Percentiles rank a stretch among this genome's conserved stretches.
Conservation (phyloP, 1,140 invertebrate genomes). For the Drosophila pruinosa region DNA sequence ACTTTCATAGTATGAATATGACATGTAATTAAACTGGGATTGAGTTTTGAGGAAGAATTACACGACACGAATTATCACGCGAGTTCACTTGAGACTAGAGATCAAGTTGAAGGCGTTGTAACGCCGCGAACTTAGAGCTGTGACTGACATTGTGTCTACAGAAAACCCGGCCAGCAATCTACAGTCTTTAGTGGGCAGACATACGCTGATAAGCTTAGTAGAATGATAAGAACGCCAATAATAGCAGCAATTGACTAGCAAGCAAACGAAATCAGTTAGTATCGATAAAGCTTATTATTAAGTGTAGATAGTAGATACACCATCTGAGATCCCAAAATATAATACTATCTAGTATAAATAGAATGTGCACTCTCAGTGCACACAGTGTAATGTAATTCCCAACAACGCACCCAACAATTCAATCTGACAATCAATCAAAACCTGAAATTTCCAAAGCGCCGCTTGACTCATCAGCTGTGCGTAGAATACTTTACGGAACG, state of each 20-base stretch:
- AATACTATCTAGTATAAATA: not conserved
- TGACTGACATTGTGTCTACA: slow-evolving; percentile 22
- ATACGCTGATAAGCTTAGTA: slow-evolving; percentile 24
- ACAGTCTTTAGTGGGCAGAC: not conserved
- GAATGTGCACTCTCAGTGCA: not conserved
- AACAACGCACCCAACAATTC: slow-evolving; percentile 4
- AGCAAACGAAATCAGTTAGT: not conserved
- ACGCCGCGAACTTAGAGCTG: slow-evolving; percentile 3
- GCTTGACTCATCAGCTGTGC: slow-evolving; percentile 53
- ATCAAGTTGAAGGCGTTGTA: slow-evolving; percentile 32
- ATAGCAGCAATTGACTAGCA: not conserved
- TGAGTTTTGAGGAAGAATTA: slow-evolving; percentile 12
- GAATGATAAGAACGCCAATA: slow-evolving; percentile 34
- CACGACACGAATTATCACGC: slow-evolving; percentile 11
- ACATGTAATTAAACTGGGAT: not conserved
- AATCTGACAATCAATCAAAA: slow-evolving; percentile 32
- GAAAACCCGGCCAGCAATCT: not conserved
- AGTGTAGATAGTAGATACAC: not conserved
- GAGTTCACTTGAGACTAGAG: slow-evolving; percentile 21
- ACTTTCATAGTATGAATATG: slow-evolving; percentile 2
- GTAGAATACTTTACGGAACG: slow-evolving; percentile 19
- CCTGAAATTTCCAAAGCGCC: slow-evolving; percentile 54
- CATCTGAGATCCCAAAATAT: too few relatives aligned
- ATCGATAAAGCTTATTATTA: slow-evolving; percentile 4
- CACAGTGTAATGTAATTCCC: slow-evolving; percentile 1